Conservation (phyloP, 2,888 invertebrate species). For the Myathropa florea region DNA sequence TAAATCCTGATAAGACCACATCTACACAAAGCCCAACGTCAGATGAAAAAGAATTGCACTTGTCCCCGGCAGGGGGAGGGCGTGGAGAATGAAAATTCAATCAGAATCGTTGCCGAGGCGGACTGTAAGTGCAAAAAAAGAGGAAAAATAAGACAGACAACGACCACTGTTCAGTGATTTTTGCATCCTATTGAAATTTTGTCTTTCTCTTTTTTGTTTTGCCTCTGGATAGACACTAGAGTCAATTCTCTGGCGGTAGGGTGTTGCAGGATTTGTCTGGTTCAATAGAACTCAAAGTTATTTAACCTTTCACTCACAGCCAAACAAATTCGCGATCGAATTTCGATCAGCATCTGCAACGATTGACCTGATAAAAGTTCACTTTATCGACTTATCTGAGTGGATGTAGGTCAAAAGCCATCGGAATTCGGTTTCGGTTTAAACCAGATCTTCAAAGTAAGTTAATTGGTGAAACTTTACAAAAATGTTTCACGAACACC, state of each 20-base stretch:
- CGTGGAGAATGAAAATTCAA: conserved; percentile 58
- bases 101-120: conserved; percentile 42
- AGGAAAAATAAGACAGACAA: not conserved
- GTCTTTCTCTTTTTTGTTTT: too few species aligned
- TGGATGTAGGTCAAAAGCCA: not conserved
- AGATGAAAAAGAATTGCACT: not conserved
- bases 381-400: not conserved
- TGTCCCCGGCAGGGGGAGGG: not conserved
- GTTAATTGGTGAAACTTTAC: not conserved
- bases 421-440: not conserved
- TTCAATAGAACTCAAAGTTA: too few species aligned
- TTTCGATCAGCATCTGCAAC: too few species aligned
- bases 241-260: too few species aligned
- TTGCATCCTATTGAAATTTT: conserved; percentile 37
- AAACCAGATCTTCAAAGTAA: not conserved
- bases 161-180: conserved; percentile 30
- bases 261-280: not conserved
- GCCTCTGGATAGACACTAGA: not conserved
- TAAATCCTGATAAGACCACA: conserved; percentile 47
- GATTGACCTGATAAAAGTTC: too few species aligned
- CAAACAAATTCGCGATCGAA: too few species aligned
- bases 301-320: too few species aligned
- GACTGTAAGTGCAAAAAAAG: not conserved
- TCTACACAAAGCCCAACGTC: not conserved
- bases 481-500: too few species aligned